Evolutionary conservation across 35 echinoderm and acorn worm genomes (phyloP).

Genomic region (Holothuria glaberrima): DNA sequence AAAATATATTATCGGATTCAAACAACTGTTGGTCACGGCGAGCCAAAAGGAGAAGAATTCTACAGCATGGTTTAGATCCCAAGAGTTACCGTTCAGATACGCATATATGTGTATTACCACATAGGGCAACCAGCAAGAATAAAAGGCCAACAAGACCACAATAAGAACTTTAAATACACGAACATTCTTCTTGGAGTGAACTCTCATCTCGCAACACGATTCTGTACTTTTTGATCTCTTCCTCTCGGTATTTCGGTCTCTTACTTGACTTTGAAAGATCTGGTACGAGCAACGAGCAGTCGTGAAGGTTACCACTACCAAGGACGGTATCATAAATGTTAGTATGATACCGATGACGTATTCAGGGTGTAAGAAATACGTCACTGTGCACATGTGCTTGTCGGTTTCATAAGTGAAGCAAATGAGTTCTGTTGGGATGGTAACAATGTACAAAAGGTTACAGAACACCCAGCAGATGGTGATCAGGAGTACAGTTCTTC

Average conservation of each 20-base stretch:
- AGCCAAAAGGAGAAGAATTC: conserved; percentile 51
- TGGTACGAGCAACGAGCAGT: neutral
- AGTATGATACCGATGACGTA: conserved; percentile 49
- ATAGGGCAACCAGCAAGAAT: conserved; percentile 42
- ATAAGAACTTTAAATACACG: conserved; percentile 5
- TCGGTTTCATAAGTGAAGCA: conserved; percentile 32
- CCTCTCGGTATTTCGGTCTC: neutral
- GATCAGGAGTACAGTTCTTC: neutral
- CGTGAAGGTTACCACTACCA: conserved; percentile 24
- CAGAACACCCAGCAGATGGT: conserved; percentile 15
- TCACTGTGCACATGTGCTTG: conserved; percentile 40
- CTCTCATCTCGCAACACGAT: neutral
- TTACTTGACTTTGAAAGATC: conserved; percentile 27
- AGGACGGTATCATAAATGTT: conserved; percentile 23
- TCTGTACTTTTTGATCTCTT: neutral
- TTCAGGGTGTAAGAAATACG: conserved; percentile 54
- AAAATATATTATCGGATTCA: conserved; percentile 56
- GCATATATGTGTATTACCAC: conserved; percentile 39
- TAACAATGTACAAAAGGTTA: conserved; percentile 41
- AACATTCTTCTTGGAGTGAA: conserved; percentile 39
- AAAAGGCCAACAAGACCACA: conserved; percentile 12
- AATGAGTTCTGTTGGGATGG: conserved; percentile 22
- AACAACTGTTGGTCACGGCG: conserved; percentile 36
- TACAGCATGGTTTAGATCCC: conserved; percentile 33
- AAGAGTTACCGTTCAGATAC: conserved; percentile 12